These are phyloP conservation scores for Acanthochromis polyacanthus DNA, from an alignment of 2,113 vertebrate genomes.

Conservation along the genomic window DNA sequence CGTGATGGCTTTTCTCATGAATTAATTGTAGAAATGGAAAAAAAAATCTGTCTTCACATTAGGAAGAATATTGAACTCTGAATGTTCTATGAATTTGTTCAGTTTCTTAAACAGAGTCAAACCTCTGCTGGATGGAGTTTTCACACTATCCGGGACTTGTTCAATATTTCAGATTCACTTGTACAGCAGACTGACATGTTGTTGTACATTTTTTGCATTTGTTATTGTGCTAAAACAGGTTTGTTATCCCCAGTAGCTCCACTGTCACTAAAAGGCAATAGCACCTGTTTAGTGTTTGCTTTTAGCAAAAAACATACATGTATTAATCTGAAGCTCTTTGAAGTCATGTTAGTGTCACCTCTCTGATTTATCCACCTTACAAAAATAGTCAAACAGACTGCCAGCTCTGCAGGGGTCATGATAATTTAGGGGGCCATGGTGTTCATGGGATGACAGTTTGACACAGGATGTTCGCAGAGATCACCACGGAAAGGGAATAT, in stretches of 20 bases:
- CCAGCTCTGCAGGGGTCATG: constrained; percentile 64
- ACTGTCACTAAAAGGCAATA: constrained; percentile 1
- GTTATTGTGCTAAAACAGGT: background rate
- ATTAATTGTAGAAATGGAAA: constrained; percentile 26
- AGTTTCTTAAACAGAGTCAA: background rate
- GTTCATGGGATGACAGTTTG: constrained; percentile 71
- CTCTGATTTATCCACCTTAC: constrained; percentile 48
- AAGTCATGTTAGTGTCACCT: constrained; percentile 41
- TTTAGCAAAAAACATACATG: constrained; percentile 13
- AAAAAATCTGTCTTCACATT: background rate
- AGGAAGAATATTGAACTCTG: constrained; percentile 33
- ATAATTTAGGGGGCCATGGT: constrained; percentile 59
- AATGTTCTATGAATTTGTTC: constrained; percentile 14
- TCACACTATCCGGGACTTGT: background rate
- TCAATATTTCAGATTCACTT: background rate
- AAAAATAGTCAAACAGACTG: constrained; percentile 46
- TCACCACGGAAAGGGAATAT: constrained; percentile 62
- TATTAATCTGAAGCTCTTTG: constrained; percentile 25
- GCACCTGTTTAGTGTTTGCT: constrained; percentile 28
- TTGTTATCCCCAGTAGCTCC: background rate
- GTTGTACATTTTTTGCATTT: background rate
- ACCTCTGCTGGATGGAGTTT: background rate
- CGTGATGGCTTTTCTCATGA: constrained; percentile 38
- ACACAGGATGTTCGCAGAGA: constrained; percentile 46
- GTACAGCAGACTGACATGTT: constrained; percentile 10